phyloP scores from a whole-genome alignment of 2,113 vertebrate species.

The Leiothrix lutea region DNA sequence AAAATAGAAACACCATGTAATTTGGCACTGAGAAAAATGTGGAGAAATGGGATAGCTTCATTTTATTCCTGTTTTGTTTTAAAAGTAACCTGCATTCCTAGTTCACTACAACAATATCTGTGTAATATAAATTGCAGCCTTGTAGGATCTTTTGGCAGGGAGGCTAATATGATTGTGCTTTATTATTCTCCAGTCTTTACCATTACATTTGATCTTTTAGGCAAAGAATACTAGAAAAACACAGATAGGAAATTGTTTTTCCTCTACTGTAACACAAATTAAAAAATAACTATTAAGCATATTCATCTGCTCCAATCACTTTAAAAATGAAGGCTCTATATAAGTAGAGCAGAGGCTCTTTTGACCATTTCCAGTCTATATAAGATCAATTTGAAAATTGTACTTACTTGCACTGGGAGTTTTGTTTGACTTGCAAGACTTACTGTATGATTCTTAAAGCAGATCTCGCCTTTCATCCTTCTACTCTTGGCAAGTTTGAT shows the following conservation, averaged over 20 bases:
- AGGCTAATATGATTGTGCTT: neutral
- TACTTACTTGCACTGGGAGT: neutral
- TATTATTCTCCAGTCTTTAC: neutral
- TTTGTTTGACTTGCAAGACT: neutral
- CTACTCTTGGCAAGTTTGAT: neutral
- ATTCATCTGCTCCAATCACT: neutral
- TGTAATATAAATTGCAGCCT: neutral
- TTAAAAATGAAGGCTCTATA: neutral
- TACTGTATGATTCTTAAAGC: neutral
- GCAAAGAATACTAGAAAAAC: neutral
- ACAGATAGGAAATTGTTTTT: neutral
- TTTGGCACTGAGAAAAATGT: neutral
- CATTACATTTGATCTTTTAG: neutral
- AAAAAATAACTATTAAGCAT: neutral
- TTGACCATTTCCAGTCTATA: neutral
- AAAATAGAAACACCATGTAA: neutral
- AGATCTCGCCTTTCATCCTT: neutral
- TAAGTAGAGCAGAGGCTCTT: neutral
- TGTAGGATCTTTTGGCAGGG: neutral
- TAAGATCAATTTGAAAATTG: neutral
- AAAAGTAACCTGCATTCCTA: neutral
- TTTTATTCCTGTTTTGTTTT: neutral
- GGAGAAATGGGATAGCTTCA: neutral
- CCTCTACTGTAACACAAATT: neutral
- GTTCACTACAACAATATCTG: neutral